Base-by-base conservation (phyloP, 2,113 vertebrate species). In the Catagonus wagneri region DNA sequence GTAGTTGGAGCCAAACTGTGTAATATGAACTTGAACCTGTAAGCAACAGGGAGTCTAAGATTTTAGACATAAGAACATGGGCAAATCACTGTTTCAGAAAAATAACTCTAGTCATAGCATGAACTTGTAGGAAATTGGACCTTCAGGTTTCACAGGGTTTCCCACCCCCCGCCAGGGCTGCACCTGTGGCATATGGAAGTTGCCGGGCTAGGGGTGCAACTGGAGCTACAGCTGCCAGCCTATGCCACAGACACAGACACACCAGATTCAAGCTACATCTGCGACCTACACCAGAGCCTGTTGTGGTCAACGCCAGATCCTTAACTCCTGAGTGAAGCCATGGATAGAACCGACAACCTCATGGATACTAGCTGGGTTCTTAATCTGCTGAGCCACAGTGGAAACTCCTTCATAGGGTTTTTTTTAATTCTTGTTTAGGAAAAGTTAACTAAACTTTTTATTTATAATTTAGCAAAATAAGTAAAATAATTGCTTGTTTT, bases 1-100 rank as follows among this genome's bases (percentile, higher is more conserved):
- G 63, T 84, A n/a, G 34, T 10, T 89, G 60, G 22, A 76, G 36
- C n/a, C 85, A 94, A 87, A 93, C 19, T 68, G 7, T 80, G 34
- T 50, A 25, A 3, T 84, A 52, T 95, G 25, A 89, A 89, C 65
- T 92, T 27, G 54, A 97, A 85, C 69, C 20, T 95, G 7, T 65
- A 81, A 94, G 60, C 25, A 93, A 90, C 7, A 39, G 16, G 3
- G 44, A 81, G 16, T 71, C 34, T 83, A 97, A 52, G 7, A 75
- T 56, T 95, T 96, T 78, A 74, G 17, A 29, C 25, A 20, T 39
- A 71, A 80, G 13, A 96, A 36, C 44, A 95, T 27, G 54, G 39
- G 60, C 11, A 92, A 90, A 89, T 52, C 22, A 39, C 23, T 44
- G 6, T 90, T 87, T 90, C 27, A 92, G 87, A 71, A 88, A 71